phyloP scores from a whole-genome alignment of 2,797 vertebrate genomes.

The Gallinago solitaria region DNA sequence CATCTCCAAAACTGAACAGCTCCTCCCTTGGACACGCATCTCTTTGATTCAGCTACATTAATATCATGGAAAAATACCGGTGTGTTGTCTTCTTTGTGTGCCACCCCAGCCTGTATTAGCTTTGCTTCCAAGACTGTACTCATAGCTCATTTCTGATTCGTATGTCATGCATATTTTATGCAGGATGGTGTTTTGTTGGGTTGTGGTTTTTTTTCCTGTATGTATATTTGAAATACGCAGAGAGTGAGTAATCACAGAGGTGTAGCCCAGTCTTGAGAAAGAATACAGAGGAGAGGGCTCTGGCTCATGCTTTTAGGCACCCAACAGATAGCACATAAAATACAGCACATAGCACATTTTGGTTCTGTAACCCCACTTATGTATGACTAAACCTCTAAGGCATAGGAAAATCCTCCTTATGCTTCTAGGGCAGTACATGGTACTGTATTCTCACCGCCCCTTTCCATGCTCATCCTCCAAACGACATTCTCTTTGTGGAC shows the following conservation, averaged over 20 bases:
- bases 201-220: not conserved
- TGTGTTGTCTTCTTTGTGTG: not conserved
- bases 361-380: not conserved
- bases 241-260: not conserved
- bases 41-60: not conserved
- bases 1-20: not conserved
- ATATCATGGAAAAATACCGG: not conserved
- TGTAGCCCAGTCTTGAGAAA: not conserved
- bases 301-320: not conserved
- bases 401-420: not conserved
- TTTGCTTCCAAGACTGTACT: not conserved
- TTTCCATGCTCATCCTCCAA: not conserved
- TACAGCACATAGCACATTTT: not conserved
- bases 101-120: not conserved
- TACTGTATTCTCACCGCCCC: not conserved
- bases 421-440: not conserved
- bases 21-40: not conserved
- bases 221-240: not conserved
- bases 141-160: not conserved
- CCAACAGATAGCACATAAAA: not conserved
- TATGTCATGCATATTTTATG: not conserved
- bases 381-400: not conserved
- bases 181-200: accelerated
- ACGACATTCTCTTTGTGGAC: not conserved
- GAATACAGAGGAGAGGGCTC: not conserved